Evolutionary conservation across 2,888 invertebrate genomes (phyloP), one percentile per base, ranked within the genome.

Genomic region (Agriopis leucophaearia): DNA sequence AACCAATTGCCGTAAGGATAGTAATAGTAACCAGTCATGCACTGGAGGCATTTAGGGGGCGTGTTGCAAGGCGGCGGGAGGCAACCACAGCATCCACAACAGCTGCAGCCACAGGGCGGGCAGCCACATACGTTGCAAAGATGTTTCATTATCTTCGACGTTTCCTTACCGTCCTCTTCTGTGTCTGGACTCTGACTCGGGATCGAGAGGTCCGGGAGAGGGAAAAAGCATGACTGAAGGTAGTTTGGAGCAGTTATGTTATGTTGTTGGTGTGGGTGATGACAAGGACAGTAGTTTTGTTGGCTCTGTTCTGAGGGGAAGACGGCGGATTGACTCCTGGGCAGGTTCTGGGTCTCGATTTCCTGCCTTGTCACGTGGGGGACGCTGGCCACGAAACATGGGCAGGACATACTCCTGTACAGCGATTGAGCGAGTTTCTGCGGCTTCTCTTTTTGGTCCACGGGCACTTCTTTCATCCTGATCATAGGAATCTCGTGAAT

Each of bases 1-100:
- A 88, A 89, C 91, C 91, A 91, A 47, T 78, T 83, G 4, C 90
- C 90, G 52, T 90, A 88, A 0, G 90, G 90, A 57, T 90, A 90
- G 67, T 91, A 88, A 65, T 89, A 90, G 72, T 88, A 89, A 5
- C 91, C 90, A 10, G 85, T 86, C 87, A 89, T 88, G 67, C 83
- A 84, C 56, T 89, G 89, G 1, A 89, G 18, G 70, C 89, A 90
- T 40, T 74, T 77, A 0, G 91, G 82, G 0, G 88, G 84, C 0
- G 74, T 74, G 64, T 88, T 85, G 69, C 87, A 87, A 0, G 89
- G 88, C 0, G 88, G 85, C 0, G 89, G 89, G 0, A 89, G 79
- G 52, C 83, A 85, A 38, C 72, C 70, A 13, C 18, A 16, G 12
- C 36, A 54, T 8, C 50, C 13, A 45, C 55, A 10, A 38, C 77